phyloP scores from a whole-genome alignment of 2,797 vertebrate genomes.

The Aphelocoma californica region DNA sequence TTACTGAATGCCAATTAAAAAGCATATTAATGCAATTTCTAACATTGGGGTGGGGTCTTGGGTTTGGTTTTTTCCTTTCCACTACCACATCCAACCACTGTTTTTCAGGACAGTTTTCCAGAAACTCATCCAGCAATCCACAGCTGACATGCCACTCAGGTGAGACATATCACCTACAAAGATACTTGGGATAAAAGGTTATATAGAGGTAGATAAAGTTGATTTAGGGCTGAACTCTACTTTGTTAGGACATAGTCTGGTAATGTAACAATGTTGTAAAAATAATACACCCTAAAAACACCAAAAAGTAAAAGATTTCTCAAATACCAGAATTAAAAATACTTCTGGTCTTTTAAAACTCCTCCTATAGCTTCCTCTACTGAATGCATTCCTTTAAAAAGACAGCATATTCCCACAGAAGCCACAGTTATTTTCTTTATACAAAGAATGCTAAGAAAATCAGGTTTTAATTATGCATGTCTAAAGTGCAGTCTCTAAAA shows the following conservation, averaged over 20 bases:
- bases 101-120: not conserved
- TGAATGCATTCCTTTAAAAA: not conserved
- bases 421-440: not conserved
- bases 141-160: not conserved
- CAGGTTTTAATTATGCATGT: not conserved
- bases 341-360: not conserved
- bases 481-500: not conserved
- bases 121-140: not conserved
- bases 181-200: not conserved
- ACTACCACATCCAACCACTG: not conserved
- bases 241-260: not conserved
- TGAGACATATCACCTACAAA: not conserved
- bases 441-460: not conserved
- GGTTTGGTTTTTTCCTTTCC: not conserved
- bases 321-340: not conserved
- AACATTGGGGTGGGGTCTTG: not conserved
- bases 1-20: not conserved
- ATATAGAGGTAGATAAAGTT: not conserved
- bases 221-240: not conserved
- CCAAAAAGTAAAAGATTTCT: not conserved
- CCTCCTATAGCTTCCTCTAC: not conserved
- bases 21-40: not conserved
- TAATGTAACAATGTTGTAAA: not conserved
- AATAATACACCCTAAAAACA: not conserved
- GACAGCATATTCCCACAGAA: slow-evolving; percentile 3